Evolutionary conservation across 30 jellyfish, hydroid and myxozoan genomes (phyloP).

Genomic region (Nemopilema nomurai): DNA sequence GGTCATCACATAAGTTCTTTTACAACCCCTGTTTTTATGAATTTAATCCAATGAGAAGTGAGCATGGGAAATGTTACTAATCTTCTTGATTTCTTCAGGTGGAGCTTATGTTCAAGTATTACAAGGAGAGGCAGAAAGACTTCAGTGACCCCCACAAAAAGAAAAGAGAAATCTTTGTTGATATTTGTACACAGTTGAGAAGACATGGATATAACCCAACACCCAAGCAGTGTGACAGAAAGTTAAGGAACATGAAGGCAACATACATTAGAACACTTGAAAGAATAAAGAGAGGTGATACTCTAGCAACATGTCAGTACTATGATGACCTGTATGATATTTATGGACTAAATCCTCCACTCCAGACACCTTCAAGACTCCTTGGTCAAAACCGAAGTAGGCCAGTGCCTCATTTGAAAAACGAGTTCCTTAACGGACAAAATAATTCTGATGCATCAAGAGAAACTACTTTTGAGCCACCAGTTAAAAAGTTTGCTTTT

Average conservation of each 20-base stretch:
- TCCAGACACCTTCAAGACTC: constrained; percentile 53
- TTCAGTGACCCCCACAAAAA: constrained; percentile 58
- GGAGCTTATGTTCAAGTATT: constrained; percentile 48
- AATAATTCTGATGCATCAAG: neutral
- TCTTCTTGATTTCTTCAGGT: constrained; percentile 16
- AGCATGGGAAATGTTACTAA: too few relatives aligned
- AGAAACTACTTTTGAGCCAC: constrained; percentile 36
- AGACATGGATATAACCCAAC: constrained; percentile 59
- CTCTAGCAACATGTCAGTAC: constrained; percentile 57
- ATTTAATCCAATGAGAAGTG: too few relatives aligned
- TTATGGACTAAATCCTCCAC: constrained; percentile 61
- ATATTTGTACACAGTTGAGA: constrained; percentile 32
- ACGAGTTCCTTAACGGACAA: constrained; percentile 30
- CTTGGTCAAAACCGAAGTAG: constrained; percentile 34
- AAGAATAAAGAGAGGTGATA: constrained; percentile 59
- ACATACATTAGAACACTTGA: constrained; percentile 61
- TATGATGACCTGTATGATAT: constrained; percentile 58
- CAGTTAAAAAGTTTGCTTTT: constrained; percentile 12
- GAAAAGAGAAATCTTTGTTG: constrained; percentile 43
- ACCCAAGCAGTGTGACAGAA: constrained; percentile 68
- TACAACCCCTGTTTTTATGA: too few relatives aligned
- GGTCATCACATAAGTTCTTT: too few relatives aligned
- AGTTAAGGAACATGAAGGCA: constrained; percentile 63
- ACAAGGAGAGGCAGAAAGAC: constrained; percentile 58
- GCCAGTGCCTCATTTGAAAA: constrained; percentile 30